These are phyloP conservation scores for Aptenodytes patagonicus DNA, from an alignment of 2,113 vertebrate genomes.

Conservation along the genomic window DNA sequence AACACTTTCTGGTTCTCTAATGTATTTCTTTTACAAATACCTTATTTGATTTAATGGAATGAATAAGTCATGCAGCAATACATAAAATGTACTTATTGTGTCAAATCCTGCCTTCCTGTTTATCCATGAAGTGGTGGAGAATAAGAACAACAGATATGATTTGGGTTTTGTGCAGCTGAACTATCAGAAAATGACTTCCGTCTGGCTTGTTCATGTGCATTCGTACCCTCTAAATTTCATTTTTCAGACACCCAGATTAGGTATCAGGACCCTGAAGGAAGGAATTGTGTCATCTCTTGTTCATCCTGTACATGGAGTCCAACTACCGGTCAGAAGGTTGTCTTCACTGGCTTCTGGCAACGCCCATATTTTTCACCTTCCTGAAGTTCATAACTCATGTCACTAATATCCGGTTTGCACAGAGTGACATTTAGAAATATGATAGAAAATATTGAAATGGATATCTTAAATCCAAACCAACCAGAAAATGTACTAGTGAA, in stretches of 20 bases:
- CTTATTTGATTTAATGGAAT: neutral
- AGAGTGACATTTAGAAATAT: constrained; percentile 48
- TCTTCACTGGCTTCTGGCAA: constrained; percentile 62
- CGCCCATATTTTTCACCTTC: constrained; percentile 65
- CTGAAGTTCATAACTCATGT: constrained; percentile 65
- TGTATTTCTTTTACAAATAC: neutral
- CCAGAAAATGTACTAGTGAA: neutral
- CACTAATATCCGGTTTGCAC: constrained; percentile 49
- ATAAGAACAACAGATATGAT: constrained; percentile 18
- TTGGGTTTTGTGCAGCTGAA: constrained; percentile 59
- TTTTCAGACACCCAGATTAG: constrained; percentile 45
- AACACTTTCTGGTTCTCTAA: neutral
- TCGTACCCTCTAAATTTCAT: neutral
- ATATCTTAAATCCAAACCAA: neutral
- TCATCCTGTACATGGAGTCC: constrained; percentile 68
- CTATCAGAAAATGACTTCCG: constrained; percentile 70
- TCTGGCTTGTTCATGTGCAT: constrained; percentile 12
- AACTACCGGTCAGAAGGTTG: constrained; percentile 45
- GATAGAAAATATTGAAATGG: neutral
- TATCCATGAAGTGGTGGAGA: constrained; percentile 19
- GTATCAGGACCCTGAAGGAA: constrained; percentile 67
- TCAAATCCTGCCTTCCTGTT: constrained; percentile 70
- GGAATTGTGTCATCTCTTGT: constrained; percentile 74
- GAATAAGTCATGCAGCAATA: neutral
- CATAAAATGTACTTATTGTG: neutral